These are phyloP conservation scores for Triplophysa dalaica DNA, from an alignment of 2,113 vertebrate genomes.

Conservation along the genomic window DNA sequence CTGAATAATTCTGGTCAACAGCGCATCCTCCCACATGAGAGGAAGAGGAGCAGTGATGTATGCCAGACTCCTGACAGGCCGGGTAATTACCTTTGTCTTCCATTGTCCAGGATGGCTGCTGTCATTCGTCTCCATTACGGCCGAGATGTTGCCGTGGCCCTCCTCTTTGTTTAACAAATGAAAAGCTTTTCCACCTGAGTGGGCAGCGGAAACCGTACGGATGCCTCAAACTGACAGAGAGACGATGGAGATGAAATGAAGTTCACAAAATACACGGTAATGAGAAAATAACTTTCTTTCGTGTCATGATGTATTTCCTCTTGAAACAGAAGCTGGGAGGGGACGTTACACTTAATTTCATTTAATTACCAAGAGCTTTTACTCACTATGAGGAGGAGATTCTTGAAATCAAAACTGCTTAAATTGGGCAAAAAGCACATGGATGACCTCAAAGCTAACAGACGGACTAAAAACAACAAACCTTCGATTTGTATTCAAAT, in stretches of 20 bases:
- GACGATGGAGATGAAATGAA: neutral
- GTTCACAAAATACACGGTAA: neutral
- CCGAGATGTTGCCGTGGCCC: constrained; percentile 67
- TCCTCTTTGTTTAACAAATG: constrained; percentile 76
- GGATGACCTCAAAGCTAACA: too few species aligned
- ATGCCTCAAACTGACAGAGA: constrained; percentile 44
- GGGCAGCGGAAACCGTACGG: constrained; percentile 54
- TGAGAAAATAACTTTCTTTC: neutral
- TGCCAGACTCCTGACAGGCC: constrained; percentile 65
- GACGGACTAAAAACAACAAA: too few species aligned
- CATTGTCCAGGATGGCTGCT: constrained; percentile 64
- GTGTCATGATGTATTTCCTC: neutral
- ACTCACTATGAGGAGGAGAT: too few species aligned
- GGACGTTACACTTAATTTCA: too few species aligned
- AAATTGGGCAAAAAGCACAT: too few species aligned
- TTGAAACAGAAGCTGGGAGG: neutral
- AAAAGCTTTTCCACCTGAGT: constrained; percentile 73
- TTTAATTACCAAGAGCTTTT: too few species aligned
- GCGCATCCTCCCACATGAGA: constrained; percentile 41
- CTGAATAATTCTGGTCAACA: constrained; percentile 34
- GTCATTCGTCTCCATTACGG: constrained; percentile 76
- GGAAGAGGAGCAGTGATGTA: constrained; percentile 61
- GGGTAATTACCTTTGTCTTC: constrained; percentile 75
- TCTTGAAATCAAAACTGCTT: too few species aligned
- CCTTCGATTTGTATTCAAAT: too few species aligned